These are phyloP conservation scores for Branchipolynoe longqiensis DNA, from an alignment of 2,888 invertebrate species.

Conservation along the genomic window DNA sequence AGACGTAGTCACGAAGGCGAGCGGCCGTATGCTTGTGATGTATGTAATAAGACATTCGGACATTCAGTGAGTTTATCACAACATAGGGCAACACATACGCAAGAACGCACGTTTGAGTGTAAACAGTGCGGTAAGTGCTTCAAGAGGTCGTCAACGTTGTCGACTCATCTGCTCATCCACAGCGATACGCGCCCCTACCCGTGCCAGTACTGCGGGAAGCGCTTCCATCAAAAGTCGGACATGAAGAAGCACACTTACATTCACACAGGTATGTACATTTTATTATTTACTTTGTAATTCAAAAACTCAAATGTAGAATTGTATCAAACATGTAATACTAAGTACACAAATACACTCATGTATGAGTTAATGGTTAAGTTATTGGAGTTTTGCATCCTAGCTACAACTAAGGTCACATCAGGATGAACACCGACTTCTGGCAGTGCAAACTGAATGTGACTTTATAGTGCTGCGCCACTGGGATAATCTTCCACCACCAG, in stretches of 20 bases:
- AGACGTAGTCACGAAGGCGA: conserved; percentile 94
- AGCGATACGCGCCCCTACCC: conserved; percentile 98
- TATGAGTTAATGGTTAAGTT: too few relatives aligned
- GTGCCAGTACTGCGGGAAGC: conserved; percentile 98
- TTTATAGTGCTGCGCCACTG: too few relatives aligned
- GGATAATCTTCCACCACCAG: too few relatives aligned
- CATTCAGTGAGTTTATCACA: conserved; percentile 96
- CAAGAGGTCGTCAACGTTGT: conserved; percentile 96
- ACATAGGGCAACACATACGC: conserved; percentile 88
- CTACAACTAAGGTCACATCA: too few relatives aligned
- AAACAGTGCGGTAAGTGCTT: conserved; percentile 98
- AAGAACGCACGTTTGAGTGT: conserved; percentile 86
- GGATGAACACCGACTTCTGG: too few relatives aligned
- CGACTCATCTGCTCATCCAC: conserved; percentile 98
- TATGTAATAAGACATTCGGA: conserved; percentile 98
- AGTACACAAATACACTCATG: too few relatives aligned
- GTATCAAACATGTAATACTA: too few relatives aligned
- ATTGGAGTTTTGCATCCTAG: too few relatives aligned
- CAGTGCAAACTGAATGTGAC: too few relatives aligned
- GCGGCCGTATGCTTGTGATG: conserved; percentile 96
- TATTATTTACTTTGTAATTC: too few relatives aligned
- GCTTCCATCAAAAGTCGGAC: conserved; percentile 99
- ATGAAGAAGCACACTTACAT: conserved; percentile 99
- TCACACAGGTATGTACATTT: conserved; percentile 88
- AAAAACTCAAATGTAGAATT: too few relatives aligned